Percentiles rank a stretch among this genome's conserved stretches.
Evolutionary conservation across 1,140 invertebrate genomes (phyloP).

Genomic region (Lucilia cuprina): DNA sequence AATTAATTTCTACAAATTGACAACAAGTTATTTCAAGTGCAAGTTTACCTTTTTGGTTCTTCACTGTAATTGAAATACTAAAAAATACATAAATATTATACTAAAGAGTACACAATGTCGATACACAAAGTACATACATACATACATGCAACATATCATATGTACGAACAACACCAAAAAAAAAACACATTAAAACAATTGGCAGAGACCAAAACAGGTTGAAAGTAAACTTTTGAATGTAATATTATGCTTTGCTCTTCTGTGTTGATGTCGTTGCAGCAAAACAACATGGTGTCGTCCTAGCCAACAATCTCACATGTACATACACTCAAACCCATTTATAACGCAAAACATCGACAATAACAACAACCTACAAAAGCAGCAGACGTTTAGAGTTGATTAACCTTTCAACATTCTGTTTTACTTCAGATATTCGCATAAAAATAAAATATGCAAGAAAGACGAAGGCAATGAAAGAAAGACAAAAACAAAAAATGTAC

Average conservation of each 20-base stretch:
- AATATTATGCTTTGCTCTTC: background rate
- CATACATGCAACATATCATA: background rate
- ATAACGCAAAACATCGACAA: background rate
- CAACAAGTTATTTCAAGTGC: no score
- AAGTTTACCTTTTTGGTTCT: no score
- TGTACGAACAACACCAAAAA: background rate
- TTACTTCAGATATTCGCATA: conserved; percentile 46
- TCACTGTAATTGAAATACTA: no score
- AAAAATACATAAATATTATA: no score
- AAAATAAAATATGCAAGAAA: background rate
- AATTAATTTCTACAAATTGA: no score
- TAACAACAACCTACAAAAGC: conserved; percentile 21
- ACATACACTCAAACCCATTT: background rate
- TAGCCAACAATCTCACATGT: background rate
- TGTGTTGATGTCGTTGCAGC: background rate
- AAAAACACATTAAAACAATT: background rate
- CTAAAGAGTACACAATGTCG: no score
- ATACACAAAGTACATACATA: background rate
- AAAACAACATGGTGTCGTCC: background rate
- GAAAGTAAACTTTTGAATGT: background rate
- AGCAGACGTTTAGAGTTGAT: conserved; percentile 52
- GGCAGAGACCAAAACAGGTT: conserved; percentile 29
- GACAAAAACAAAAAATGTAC: background rate
- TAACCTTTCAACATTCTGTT: conserved; percentile 61
- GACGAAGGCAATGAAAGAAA: background rate